Base-by-base conservation (phyloP, 2,113 vertebrate species). In the Datnioides undecimradiatus region DNA sequence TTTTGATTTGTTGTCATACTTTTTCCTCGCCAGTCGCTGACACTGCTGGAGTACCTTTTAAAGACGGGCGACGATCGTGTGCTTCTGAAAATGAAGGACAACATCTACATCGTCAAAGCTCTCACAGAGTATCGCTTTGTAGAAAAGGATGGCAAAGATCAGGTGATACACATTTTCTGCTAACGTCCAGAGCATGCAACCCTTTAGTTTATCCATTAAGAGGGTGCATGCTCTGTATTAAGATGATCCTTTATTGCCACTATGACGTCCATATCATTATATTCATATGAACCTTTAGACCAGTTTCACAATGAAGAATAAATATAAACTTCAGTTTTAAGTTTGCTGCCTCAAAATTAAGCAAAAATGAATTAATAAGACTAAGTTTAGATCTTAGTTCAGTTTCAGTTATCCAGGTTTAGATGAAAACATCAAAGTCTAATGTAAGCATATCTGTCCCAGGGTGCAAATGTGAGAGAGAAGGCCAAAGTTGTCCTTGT, bases 101-200 rank as follows among this genome's bases (percentile, higher is more conserved):
- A 96, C 85, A 91, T 97, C 85, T 97, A 97, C 21, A 95, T 96
- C 0, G 95, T 98, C 76, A 97, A 98, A 92, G 96, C 95, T 0
- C 94, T 98, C 17, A 95, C 95, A 48, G 97, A 97, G 83, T 98
- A 96, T 85, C 95, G 96, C 85, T 97, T 95, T 17, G 93, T 96
- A 48, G 97, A 98, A 77, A 96, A 97, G 1, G 97, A 98, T 3
- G 96, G 97, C 78, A 98, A 98, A 90, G 97, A 98, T 91, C 97
- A 98, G 93, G 95, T 95, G 64, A 92, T 23, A 1, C 8, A 36
- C 12, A 27, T 27, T 59, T 63, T 5, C 13, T 40, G 49, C 52
- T 68, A 0, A 45, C 41, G 49, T 63, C n/a, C 54, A 46, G 33
- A 19, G 19, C 49, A n/a, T 23, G 0, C 0, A 33, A 2, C 21